Conservation (phyloP, 1,140 invertebrate genomes). For the Drosophila nannoptera region DNA sequence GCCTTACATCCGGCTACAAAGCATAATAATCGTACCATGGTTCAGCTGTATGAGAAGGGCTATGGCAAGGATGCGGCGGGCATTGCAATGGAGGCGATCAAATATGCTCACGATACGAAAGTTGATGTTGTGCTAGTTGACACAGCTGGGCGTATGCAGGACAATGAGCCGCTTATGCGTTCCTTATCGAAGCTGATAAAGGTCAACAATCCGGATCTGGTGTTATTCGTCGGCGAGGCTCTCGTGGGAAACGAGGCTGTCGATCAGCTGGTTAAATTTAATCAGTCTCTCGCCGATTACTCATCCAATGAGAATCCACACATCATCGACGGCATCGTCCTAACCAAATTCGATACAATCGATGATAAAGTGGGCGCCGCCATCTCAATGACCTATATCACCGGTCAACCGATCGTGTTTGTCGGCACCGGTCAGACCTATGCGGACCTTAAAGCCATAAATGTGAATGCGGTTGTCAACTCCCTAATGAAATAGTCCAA, state of each 20-base stretch:
- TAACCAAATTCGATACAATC: constrained; percentile 99
- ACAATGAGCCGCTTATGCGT: constrained; percentile 99
- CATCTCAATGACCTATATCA: constrained; percentile 99
- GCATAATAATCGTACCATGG: constrained; percentile 87
- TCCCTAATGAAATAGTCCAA: constrained; percentile 92
- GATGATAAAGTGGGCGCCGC: constrained; percentile 99
- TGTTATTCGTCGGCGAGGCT: constrained; percentile 99
- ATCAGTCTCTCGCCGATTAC: constrained; percentile 95
- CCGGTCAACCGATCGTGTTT: constrained; percentile 99
- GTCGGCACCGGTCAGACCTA: constrained; percentile 99
- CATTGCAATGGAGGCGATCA: constrained; percentile 98
- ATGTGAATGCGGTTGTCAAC: constrained; percentile 97
- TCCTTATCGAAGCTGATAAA: constrained; percentile 94
- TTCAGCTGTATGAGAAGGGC: constrained; percentile 98
- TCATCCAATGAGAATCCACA: constrained; percentile 90
- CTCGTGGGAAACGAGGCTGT: constrained; percentile 99
- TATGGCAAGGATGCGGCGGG: constrained; percentile 99
- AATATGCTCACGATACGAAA: constrained; percentile 88
- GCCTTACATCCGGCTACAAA: constrained; percentile 92
- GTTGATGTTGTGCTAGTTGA: constrained; percentile 97
- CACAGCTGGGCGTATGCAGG: constrained; percentile 99
- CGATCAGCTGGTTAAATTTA: constrained; percentile 99
- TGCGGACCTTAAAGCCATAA: constrained; percentile 97
- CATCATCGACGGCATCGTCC: constrained; percentile 97
- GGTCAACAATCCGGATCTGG: constrained; percentile 96